A percentile compares a stretch with the other conserved stretches of the same genome.
These are phyloP conservation scores for Phasia obesa DNA, from an alignment of 2,888 invertebrate species.

Conservation along the genomic window DNA sequence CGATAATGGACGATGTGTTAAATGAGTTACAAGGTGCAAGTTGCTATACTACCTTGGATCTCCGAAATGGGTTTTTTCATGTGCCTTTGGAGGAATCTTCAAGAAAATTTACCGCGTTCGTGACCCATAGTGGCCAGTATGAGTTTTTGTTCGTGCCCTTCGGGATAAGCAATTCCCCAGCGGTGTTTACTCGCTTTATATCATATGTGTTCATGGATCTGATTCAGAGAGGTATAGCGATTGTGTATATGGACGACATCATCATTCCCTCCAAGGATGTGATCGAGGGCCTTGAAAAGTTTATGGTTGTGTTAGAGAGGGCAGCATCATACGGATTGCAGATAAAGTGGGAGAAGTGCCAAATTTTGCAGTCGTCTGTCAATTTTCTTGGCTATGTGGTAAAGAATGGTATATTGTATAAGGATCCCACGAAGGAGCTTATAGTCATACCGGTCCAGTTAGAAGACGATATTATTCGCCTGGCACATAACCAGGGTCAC, in stretches of 20 bases:
- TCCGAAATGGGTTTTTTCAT: conserved; percentile 24
- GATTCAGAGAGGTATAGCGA: no score
- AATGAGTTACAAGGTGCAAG: conserved; percentile 7
- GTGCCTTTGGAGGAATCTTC: conserved; percentile 43
- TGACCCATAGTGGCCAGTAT: no score
- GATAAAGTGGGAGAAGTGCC: conserved; percentile 64
- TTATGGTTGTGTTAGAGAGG: conserved; percentile 45
- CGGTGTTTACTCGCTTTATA: no score
- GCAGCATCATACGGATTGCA: conserved; percentile 47
- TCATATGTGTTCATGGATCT: no score
- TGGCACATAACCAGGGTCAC: conserved; percentile 3
- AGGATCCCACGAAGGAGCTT: conserved; percentile 11
- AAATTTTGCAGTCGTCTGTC: conserved; percentile 54
- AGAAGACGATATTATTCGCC: background rate
- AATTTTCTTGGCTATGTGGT: conserved; percentile 59
- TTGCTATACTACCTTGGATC: conserved; percentile 21
- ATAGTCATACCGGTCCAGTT: background rate
- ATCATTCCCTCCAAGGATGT: conserved; percentile 49
- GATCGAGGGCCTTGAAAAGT: no score
- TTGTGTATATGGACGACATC: no score
- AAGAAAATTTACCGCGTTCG: no score
- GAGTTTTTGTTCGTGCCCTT: no score
- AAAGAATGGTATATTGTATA: conserved; percentile 25
- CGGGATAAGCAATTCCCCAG: no score
- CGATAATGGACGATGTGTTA: conserved; percentile 37